Percentiles rank a stretch among this genome's conserved stretches.
Conservation (phyloP, 2,797 vertebrate genomes). For the Malacoraja senta region DNA sequence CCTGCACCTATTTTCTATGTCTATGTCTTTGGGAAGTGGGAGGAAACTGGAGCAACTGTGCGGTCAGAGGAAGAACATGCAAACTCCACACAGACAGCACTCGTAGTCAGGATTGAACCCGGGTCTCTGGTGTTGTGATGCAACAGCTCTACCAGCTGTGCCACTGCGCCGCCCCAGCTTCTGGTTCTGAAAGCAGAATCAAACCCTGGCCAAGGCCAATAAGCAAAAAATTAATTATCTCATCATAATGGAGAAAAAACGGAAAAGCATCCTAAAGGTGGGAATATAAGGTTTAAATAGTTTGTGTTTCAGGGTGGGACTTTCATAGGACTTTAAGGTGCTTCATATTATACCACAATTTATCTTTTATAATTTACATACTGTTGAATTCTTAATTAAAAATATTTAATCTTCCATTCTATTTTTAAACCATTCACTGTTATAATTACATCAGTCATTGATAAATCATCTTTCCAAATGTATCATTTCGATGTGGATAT, state of each 20-base stretch:
- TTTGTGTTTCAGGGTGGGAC: background rate
- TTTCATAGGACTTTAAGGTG: background rate
- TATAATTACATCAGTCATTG: constrained; percentile 20
- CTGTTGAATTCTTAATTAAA: background rate
- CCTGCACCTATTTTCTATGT: too few species aligned
- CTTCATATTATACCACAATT: background rate
- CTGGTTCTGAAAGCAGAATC: background rate
- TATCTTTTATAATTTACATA: background rate
- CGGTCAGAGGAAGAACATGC: too few species aligned
- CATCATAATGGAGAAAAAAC: background rate
- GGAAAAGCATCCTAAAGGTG: background rate
- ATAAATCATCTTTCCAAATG: background rate
- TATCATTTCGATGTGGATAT: background rate
- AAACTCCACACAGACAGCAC: too few species aligned
- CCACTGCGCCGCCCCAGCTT: too few species aligned
- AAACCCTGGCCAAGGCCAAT: background rate
- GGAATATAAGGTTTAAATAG: background rate
- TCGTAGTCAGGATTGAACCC: too few species aligned
- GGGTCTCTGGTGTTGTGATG: too few species aligned
- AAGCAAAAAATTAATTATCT: background rate
- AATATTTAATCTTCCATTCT: constrained; percentile 26
- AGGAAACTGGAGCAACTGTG: too few species aligned
- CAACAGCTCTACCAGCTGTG: too few species aligned
- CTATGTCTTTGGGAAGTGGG: too few species aligned
- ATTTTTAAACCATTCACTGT: constrained; percentile 28